Conservation (phyloP, 1,140 invertebrate genomes). For the Drosophila albomicans region DNA sequence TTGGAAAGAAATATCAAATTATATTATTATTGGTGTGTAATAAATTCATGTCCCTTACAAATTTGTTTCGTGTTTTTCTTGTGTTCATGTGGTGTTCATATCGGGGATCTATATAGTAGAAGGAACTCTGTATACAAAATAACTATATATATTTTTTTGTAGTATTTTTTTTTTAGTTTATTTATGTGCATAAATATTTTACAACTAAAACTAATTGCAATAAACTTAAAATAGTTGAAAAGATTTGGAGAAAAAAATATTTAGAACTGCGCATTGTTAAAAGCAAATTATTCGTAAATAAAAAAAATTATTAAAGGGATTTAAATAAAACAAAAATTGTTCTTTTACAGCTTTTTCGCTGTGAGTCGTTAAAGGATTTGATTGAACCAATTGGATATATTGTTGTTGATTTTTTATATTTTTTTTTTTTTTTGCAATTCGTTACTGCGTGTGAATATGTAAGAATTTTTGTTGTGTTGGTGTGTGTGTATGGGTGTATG, state of each 20-base stretch:
- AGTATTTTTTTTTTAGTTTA: slow-evolving; percentile 74
- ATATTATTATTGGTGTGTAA: not conserved
- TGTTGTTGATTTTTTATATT: not conserved
- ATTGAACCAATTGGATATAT: slow-evolving; percentile 70
- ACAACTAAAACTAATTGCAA: slow-evolving; percentile 73
- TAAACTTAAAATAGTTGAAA: slow-evolving; percentile 67
- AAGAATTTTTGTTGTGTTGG: slow-evolving; percentile 9
- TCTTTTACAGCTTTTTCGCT: no score
- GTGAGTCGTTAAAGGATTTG: not conserved
- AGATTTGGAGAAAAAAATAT: slow-evolving; percentile 21
- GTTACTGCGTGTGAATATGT: slow-evolving; percentile 35
- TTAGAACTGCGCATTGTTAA: slow-evolving; percentile 55
- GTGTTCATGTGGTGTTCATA: slow-evolving; percentile 1
- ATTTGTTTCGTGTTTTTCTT: not conserved
- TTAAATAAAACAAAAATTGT: no score
- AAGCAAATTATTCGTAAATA: slow-evolving; percentile 31
- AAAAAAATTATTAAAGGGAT: slow-evolving; percentile 15
- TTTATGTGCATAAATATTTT: slow-evolving; percentile 82
- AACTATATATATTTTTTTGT: not conserved
- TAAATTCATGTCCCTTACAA: not conserved
- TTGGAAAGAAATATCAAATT: not conserved
- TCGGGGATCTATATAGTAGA: not conserved
- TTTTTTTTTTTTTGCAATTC: slow-evolving; percentile 46
- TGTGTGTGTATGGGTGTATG: slow-evolving; percentile 5
- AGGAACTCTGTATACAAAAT: slow-evolving; percentile 5